Evolutionary conservation across 2,113 vertebrate species (phyloP).

Genomic region (Protobothrops flavoviridis): DNA sequence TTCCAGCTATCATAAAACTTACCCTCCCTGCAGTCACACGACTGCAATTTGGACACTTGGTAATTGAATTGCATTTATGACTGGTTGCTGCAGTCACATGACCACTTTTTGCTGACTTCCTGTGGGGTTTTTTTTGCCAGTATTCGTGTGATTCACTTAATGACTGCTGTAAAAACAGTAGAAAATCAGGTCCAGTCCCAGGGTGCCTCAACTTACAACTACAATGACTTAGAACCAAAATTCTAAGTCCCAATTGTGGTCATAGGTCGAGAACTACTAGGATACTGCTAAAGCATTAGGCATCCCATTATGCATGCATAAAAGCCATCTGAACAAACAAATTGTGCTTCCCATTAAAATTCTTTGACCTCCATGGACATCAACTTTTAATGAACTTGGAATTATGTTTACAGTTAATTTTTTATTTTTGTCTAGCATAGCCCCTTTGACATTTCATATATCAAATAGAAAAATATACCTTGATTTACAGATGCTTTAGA

Average conservation of each 20-base stretch:
- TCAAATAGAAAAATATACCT: slow-evolving; percentile 60
- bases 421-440: neutral
- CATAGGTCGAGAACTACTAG: neutral
- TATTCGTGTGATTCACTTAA: neutral
- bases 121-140: neutral
- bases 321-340: neutral
- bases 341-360: neutral
- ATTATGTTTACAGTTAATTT: neutral
- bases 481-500: slow-evolving; percentile 51
- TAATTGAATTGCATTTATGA: neutral
- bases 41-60: neutral
- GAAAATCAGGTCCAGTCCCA: neutral
- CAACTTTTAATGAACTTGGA: neutral
- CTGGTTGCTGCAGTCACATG: neutral
- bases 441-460: neutral
- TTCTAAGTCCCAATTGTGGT: neutral
- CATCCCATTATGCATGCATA: neutral
- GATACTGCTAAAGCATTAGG: neutral
- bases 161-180: neutral
- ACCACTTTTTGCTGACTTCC: neutral
- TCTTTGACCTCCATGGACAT: no score
- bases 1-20: neutral
- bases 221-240: neutral
- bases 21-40: neutral
- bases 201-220: neutral